phyloP scores from a whole-genome alignment of 2,888 invertebrate genomes.

The Agrotis puta region DNA sequence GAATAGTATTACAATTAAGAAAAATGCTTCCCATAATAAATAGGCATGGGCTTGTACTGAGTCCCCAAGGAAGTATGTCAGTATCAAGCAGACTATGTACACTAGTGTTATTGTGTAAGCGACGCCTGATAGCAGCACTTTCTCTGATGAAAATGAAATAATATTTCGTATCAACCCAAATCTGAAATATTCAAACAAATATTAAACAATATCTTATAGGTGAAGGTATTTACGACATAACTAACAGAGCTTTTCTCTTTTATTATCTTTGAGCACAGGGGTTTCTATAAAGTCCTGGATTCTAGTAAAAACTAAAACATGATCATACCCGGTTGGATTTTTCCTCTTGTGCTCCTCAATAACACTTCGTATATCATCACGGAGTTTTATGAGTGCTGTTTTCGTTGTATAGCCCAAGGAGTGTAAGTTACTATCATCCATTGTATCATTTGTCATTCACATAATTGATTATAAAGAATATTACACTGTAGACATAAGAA shows the following conservation, averaged over 20 bases:
- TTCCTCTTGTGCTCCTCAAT: constrained; percentile 92
- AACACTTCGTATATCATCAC: constrained; percentile 93
- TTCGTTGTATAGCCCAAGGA: constrained; percentile 92
- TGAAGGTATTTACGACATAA: neutral
- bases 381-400: constrained; percentile 93
- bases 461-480: constrained; percentile 58
- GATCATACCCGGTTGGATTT: constrained; percentile 82
- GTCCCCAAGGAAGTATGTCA: constrained; percentile 84
- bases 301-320: constrained; percentile 9
- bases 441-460: constrained; percentile 68
- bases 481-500: constrained; percentile 22
- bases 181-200: constrained; percentile 74
- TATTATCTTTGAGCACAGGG: neutral
- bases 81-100: constrained; percentile 83
- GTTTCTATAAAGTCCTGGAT: neutral
- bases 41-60: constrained; percentile 83
- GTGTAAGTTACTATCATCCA: constrained; percentile 81
- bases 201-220: neutral
- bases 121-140: constrained; percentile 85
- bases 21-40: constrained; percentile 86
- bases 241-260: neutral
- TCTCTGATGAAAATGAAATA: constrained; percentile 88
- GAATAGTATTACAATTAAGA: constrained; percentile 83
- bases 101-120: constrained; percentile 85
- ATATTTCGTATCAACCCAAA: constrained; percentile 79